Conservation (phyloP, 2,797 vertebrate genomes). For the Phataginus tetradactyla region DNA sequence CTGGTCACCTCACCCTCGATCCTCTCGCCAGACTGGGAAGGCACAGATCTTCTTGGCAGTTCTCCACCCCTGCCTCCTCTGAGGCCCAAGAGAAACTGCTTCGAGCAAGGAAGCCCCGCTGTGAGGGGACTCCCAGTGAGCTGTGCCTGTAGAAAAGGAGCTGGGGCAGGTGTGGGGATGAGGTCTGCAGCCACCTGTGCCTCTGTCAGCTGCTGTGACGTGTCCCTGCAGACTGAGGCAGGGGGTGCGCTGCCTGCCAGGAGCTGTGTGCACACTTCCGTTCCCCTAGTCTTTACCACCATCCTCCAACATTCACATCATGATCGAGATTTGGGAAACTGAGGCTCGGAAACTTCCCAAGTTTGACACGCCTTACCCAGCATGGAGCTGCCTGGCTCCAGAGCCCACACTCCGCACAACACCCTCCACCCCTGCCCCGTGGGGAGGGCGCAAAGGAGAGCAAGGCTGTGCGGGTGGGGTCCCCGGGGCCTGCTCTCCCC, state of each 20-base stretch:
- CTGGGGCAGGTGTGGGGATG: rapidly evolving
- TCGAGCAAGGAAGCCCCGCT: not conserved
- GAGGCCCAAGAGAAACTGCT: not conserved
- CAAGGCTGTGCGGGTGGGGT: not conserved
- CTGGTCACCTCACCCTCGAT: no score
- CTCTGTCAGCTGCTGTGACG: not conserved
- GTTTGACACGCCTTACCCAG: not conserved
- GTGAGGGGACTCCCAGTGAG: not conserved
- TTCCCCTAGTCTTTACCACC: not conserved
- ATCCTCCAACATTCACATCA: not conserved
- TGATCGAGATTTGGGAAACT: not conserved
- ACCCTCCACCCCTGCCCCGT: not conserved
- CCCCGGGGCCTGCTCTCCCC: not conserved
- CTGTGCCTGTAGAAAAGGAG: not conserved
- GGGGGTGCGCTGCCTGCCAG: no score
- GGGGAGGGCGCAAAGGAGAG: not conserved
- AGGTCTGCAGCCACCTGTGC: not conserved
- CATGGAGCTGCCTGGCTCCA: not conserved
- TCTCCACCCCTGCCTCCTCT: not conserved
- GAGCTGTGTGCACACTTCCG: rapidly evolving
- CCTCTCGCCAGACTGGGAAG: not conserved
- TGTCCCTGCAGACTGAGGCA: not conserved
- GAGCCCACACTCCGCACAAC: not conserved
- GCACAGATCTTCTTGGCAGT: not conserved
- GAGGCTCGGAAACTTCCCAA: not conserved